These are phyloP conservation scores for Dinocampus coccinellae DNA, from an alignment of 2,888 invertebrate genomes.

Conservation along the genomic window DNA sequence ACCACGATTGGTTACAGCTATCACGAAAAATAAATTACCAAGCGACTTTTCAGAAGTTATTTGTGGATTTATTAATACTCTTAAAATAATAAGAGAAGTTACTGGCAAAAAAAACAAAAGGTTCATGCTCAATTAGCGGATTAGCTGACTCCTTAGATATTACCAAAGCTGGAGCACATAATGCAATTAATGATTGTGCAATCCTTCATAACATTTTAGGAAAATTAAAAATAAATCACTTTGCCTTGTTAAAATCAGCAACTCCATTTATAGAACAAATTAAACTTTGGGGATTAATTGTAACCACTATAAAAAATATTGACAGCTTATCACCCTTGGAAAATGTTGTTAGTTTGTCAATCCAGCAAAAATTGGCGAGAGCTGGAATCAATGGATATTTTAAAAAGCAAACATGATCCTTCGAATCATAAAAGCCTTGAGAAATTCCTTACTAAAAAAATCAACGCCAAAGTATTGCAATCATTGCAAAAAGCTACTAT, in stretches of 20 bases:
- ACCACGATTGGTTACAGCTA: conserved; percentile 23
- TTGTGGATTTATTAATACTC: conserved; percentile 33
- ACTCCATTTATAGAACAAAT: conserved; percentile 2
- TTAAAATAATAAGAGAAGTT: conserved; percentile 6
- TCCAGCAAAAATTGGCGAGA: conserved; percentile 19
- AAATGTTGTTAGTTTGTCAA: background rate
- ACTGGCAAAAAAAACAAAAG: conserved; percentile 11
- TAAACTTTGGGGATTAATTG: background rate
- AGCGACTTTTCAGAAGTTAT: conserved; percentile 34
- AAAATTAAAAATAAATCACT: conserved; percentile 14
- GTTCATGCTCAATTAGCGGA: conserved; percentile 22
- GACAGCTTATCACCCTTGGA: conserved; percentile 5
- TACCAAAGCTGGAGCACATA: conserved; percentile 17
- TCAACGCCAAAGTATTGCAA: conserved; percentile 13
- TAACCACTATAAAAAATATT: conserved; percentile 10
- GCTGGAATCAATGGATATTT: conserved; percentile 17
- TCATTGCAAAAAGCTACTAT: conserved; percentile 11
- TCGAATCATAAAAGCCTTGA: background rate
- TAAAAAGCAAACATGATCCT: background rate
- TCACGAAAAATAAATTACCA: conserved; percentile 16
- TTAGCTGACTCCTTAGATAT: conserved; percentile 24
- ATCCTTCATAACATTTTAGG: conserved; percentile 19
- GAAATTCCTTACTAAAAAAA: background rate
- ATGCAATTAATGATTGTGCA: conserved; percentile 29
- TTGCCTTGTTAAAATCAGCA: background rate